These are phyloP conservation scores for Hydroisotoma schaefferi DNA, from an alignment of 2,888 invertebrate species.

Conservation along the genomic window DNA sequence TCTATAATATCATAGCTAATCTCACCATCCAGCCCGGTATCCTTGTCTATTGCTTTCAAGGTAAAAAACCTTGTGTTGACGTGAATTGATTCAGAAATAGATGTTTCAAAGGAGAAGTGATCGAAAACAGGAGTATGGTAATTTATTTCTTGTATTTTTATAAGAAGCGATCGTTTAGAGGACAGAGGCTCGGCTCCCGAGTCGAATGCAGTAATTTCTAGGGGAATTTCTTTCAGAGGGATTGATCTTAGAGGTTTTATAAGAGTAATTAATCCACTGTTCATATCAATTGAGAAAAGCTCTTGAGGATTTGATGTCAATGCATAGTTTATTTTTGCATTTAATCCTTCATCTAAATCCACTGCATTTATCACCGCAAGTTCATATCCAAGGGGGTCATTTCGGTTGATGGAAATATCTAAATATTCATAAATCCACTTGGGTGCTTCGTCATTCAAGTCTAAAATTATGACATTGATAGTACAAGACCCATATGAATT, in stretches of 20 bases:
- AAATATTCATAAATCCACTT: constrained; percentile 67
- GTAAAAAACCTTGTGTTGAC: constrained; percentile 89
- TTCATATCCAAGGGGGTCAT: constrained; percentile 90
- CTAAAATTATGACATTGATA: constrained; percentile 76
- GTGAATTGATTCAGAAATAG: constrained; percentile 80
- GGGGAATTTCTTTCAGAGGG: constrained; percentile 61
- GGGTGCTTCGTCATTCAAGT: constrained; percentile 90
- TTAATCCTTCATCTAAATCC: constrained; percentile 84
- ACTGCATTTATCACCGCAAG: constrained; percentile 81
- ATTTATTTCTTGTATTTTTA: constrained; percentile 81
- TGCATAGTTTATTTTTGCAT: constrained; percentile 77
- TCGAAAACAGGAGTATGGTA: constrained; percentile 94
- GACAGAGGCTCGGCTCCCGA: constrained; percentile 69
- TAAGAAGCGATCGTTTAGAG: constrained; percentile 68
- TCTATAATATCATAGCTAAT: constrained; percentile 78
- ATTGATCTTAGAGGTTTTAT: constrained; percentile 76
- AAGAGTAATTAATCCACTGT: constrained; percentile 84
- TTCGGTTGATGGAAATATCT: constrained; percentile 75
- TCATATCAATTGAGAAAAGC: constrained; percentile 77
- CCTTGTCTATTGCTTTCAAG: constrained; percentile 82
- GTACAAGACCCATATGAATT: constrained; percentile 71
- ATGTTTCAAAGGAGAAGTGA: constrained; percentile 87
- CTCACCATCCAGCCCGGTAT: constrained; percentile 74
- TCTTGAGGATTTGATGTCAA: constrained; percentile 74
- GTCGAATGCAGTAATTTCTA: constrained; percentile 83